These are phyloP conservation scores for Galerucella pusilla DNA, from an alignment of 2,888 invertebrate species.

Conservation along the genomic window DNA sequence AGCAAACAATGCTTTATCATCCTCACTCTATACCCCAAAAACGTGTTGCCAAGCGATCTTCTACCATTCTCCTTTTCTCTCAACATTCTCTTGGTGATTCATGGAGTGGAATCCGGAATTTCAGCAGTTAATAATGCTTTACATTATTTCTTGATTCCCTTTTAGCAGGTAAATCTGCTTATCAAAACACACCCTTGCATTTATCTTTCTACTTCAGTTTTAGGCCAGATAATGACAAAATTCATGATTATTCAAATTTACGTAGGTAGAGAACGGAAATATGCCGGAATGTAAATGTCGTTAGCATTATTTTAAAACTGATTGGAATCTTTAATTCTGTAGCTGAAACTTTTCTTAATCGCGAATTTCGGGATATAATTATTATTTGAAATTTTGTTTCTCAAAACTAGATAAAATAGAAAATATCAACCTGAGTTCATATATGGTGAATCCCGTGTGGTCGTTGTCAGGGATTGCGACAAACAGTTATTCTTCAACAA, in stretches of 20 bases:
- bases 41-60: background rate
- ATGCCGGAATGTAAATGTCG: too few species aligned
- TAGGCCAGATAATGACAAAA: background rate
- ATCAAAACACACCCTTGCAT: conserved; percentile 16
- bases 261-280: background rate
- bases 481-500: too few species aligned
- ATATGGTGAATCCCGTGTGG: too few species aligned
- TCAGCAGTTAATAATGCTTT: conserved; percentile 20
- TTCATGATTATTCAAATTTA: background rate
- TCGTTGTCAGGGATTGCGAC: too few species aligned
- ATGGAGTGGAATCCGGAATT: conserved; percentile 18
- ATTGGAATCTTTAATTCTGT: background rate
- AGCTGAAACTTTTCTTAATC: background rate
- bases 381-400: too few species aligned
- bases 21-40: background rate
- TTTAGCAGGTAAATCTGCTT: conserved; percentile 22
- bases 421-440: too few species aligned
- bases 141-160: conserved; percentile 22
- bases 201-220: conserved; percentile 11
- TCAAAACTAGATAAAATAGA: background rate
- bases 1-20: conserved; percentile 3
- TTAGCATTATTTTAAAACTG: background rate
- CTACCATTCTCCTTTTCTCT: background rate
- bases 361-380: too few species aligned
- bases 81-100: conserved; percentile 11